Conservation (phyloP, 2,888 invertebrate species). For the Branchellion lobata region DNA sequence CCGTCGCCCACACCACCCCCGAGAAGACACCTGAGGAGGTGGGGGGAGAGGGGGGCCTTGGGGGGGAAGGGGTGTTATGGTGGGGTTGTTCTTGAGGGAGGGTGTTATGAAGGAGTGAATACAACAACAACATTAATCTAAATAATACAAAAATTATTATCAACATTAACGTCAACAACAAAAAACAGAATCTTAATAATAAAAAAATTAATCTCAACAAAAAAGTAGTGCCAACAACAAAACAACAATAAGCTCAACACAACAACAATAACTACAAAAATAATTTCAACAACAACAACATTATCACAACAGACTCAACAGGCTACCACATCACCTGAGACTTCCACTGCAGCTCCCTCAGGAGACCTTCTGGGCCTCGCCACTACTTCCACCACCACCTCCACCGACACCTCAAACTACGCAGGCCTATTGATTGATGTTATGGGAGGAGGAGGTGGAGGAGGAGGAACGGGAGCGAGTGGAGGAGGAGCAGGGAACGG, state of each 20-base stretch:
- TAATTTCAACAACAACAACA: background rate
- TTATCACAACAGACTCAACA: background rate
- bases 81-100: no score
- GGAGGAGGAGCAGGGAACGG: background rate
- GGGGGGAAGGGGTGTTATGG: no score
- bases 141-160: no score
- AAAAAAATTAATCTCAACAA: background rate
- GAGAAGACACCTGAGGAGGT: slow-evolving; percentile 1
- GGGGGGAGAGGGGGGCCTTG: no score
- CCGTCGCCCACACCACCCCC: background rate
- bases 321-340: slow-evolving; percentile 20
- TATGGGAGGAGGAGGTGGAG: slow-evolving; percentile 80
- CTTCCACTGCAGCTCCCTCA: slow-evolving; percentile 60
- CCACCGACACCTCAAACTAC: slow-evolving; percentile 67
- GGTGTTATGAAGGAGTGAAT: no score
- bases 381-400: slow-evolving; percentile 80
- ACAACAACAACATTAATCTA: no score
- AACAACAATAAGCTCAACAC: background rate
- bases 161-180: no score
- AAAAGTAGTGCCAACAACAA: no score
- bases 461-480: background rate
- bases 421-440: slow-evolving; percentile 81
- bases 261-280: background rate
- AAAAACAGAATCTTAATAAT: no score
- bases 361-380: slow-evolving; percentile 84